Percentiles rank a stretch among this genome's conserved stretches.
Evolutionary conservation across 2,797 vertebrate species (phyloP).

Genomic region (Erethizon dorsatum): DNA sequence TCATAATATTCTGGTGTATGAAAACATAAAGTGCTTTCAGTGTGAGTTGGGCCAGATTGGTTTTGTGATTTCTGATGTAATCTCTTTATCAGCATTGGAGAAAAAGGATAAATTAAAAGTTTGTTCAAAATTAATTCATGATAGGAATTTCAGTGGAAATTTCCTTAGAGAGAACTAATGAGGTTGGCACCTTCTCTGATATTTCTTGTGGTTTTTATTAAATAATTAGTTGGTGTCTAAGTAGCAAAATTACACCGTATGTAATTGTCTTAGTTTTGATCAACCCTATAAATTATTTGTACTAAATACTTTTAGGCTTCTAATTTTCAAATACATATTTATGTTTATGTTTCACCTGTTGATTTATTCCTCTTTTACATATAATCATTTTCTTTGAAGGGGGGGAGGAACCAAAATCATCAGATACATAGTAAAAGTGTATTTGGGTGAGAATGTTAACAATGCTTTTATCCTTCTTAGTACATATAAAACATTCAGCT

Average conservation of each 20-base stretch:
- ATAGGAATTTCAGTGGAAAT: slow-evolving; percentile 6
- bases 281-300: background rate
- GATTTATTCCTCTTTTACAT: background rate
- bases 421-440: background rate
- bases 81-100: slow-evolving; percentile 52
- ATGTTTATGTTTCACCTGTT: background rate
- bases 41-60: slow-evolving; percentile 11
- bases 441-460: background rate
- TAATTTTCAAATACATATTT: background rate
- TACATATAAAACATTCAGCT: background rate
- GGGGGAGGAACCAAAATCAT: background rate
- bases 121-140: background rate
- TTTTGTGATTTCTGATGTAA: slow-evolving; percentile 44
- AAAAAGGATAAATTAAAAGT: slow-evolving; percentile 21
- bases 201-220: slow-evolving; percentile 25
- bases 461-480: background rate
- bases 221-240: background rate
- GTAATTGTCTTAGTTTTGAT: slow-evolving; percentile 58
- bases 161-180: background rate
- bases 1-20: background rate
- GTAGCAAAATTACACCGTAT: background rate
- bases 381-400: background rate
- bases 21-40: slow-evolving; percentile 11
- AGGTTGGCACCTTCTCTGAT: background rate
- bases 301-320: background rate